Evolutionary conservation across 2,797 vertebrate species (phyloP), one percentile per base, ranked within the genome.

Genomic region (Crenichthys baileyi): DNA sequence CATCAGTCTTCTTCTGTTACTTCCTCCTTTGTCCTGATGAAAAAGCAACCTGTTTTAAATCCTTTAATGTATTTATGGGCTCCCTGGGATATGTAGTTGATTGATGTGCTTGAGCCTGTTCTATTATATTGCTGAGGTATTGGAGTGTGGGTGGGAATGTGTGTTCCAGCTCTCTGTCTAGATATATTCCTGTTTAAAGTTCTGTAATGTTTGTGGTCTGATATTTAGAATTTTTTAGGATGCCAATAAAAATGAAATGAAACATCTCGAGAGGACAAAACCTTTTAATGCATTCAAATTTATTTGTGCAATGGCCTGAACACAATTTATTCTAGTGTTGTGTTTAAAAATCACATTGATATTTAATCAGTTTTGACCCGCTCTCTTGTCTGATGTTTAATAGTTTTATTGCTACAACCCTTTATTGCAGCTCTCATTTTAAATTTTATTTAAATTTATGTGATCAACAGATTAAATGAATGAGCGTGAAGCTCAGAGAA

Each of bases 191-290:
- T 68, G 65, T 68, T 68, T 46, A 15, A 41, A 46, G 39, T 68
- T 68, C 46, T 68, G 39, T 68, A 68, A 68, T 68, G 11, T 44
- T 68, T 46, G 39, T 46, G 65, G 39, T 68, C 20, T 68, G 39
- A 68, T 68, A 68, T 44, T 68, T 41, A 46, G 65, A 39, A 68
- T 68, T 68, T 67, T 39, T 68, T 41, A 68, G 24, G 15, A 68
- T 5, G 24, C 39, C 24, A 15, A 44, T 68, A 68, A 44, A 68
- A n/a, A 41, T 68, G 65, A 44, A 12, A 44, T 44, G 12, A 68
- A 68, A 39, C 65, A 22, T 44, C 39, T 68, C 0, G 46, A 68
- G 65, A 44, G 65, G 65, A 46, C 1, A 31, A 31, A 22, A 46
- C 65, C 65, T 68, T n/a, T 46, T 46, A 68, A 68, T 44, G 65